Base-by-base conservation (phyloP, 2,888 invertebrate species). In the Lasius fuliginosus region DNA sequence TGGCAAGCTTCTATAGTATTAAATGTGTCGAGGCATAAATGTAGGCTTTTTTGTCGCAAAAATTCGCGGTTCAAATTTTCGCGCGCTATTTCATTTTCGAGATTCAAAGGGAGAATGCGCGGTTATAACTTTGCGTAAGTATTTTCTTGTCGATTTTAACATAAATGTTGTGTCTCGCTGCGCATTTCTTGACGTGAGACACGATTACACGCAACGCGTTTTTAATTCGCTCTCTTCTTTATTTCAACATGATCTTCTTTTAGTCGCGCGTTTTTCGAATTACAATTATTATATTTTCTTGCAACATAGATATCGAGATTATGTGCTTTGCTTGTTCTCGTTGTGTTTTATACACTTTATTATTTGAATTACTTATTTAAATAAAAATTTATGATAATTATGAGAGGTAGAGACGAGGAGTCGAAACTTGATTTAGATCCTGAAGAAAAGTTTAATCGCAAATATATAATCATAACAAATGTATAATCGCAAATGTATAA, bases 371-470 rank as follows among this genome's bases (percentile, higher is more conserved):
- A 49, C 23, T 23, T 23, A 58, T 58, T 58, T 27, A 58, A n/a
- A 58, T 58, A 1, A 58, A 58, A 58, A 58, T 53, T 0, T 53
- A 18, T 53, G 46, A 46, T 15, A 18, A 23, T 1, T 46, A 49
- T 12, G 8, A 3, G 23, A 60, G 30, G 1, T 6, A 15, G 6
- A 62, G 9, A 3, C 9, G 1, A 62, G 49, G 3, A 62, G 15
- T 6, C 8, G 30, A 62, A 18, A 33, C 27, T 62, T 30, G 30
- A 62, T 62, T 62, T 33, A 33, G 9, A 62, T 58, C 62, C 33
- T n/a, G 18, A 62, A 40, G 5, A 42, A 87, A 88, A 83, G 76
- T 91, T 89, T 91, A 90, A 87, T 91, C 85, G 73, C 73, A 90
- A 90, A 86, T 56, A 84, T 69, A 69, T 69, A 23, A 23, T 23